Conservation (phyloP, 2,113 vertebrate genomes). For the Urocitellus parryii region DNA sequence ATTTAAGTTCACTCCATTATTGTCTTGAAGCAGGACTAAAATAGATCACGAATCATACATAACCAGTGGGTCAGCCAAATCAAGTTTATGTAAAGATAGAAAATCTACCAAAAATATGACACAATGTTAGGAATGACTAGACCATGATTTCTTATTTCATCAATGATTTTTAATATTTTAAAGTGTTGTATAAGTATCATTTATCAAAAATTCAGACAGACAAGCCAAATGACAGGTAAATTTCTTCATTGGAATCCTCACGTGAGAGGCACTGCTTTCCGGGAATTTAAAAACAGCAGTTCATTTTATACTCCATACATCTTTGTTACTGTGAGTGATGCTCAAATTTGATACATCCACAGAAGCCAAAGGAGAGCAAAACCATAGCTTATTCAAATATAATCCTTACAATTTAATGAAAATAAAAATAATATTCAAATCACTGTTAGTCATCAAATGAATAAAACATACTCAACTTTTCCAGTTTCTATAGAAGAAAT, state of each 20-base stretch:
- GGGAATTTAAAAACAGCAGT: background rate
- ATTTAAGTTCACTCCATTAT: conserved; percentile 50
- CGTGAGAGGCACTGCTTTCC: background rate
- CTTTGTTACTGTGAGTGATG: background rate
- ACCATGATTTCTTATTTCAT: background rate
- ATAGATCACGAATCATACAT: conserved; percentile 29
- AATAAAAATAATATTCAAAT: background rate
- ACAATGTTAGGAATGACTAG: conserved; percentile 46
- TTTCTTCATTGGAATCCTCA: conserved; percentile 17
- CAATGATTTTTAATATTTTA: conserved; percentile 41
- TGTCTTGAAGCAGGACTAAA: conserved; percentile 35
- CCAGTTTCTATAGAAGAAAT: background rate
- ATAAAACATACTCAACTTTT: background rate
- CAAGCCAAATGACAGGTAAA: background rate
- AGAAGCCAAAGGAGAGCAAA: background rate
- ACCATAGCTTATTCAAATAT: background rate
- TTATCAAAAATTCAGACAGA: conserved; percentile 48
- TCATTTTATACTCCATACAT: background rate
- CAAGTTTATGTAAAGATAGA: conserved; percentile 37
- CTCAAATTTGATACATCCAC: background rate
- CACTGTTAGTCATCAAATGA: background rate
- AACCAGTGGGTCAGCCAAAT: background rate
- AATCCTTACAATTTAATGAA: background rate
- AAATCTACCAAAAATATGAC: conserved; percentile 36
- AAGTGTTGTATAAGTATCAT: background rate